Conservation (phyloP, 2,888 invertebrate species). For the Nyleta sp. region DNA sequence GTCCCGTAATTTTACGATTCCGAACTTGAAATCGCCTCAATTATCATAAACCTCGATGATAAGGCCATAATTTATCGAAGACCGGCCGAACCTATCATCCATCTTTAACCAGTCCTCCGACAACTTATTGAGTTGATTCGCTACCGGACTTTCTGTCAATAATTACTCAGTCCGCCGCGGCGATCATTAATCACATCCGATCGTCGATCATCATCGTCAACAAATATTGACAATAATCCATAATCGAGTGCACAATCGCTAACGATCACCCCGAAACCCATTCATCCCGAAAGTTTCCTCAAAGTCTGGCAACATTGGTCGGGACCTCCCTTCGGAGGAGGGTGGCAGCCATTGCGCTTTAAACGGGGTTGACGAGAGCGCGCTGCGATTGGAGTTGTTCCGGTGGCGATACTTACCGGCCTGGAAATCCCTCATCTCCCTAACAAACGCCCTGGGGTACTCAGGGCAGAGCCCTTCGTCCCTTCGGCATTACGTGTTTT, state of each 20-base stretch:
- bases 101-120: conserved; percentile 34
- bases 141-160: conserved; percentile 44
- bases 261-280: conserved; percentile 23
- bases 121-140: conserved; percentile 35
- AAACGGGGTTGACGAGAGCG: conserved; percentile 59
- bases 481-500: conserved; percentile 75
- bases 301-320: conserved; percentile 57
- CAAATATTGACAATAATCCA: conserved; percentile 46
- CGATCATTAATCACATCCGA: conserved; percentile 38
- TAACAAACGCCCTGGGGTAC: conserved; percentile 68
- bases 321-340: conserved; percentile 52
- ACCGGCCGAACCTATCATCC: conserved; percentile 5
- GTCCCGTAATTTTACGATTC: not conserved
- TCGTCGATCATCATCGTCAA: conserved; percentile 48
- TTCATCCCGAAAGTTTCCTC: conserved; percentile 43
- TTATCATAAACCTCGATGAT: conserved; percentile 23
- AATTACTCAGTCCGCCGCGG: conserved; percentile 30
- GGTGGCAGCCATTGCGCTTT: conserved; percentile 60
- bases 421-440: conserved; percentile 62
- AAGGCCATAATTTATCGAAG: conserved; percentile 11
- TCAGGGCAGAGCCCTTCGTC: conserved; percentile 66
- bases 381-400: conserved; percentile 61
- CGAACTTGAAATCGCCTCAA: conserved; percentile 1
- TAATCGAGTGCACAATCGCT: conserved; percentile 24
- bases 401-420: conserved; percentile 57